Base-by-base conservation (phyloP, 2,113 vertebrate species). In the Cygnus buccinator region DNA sequence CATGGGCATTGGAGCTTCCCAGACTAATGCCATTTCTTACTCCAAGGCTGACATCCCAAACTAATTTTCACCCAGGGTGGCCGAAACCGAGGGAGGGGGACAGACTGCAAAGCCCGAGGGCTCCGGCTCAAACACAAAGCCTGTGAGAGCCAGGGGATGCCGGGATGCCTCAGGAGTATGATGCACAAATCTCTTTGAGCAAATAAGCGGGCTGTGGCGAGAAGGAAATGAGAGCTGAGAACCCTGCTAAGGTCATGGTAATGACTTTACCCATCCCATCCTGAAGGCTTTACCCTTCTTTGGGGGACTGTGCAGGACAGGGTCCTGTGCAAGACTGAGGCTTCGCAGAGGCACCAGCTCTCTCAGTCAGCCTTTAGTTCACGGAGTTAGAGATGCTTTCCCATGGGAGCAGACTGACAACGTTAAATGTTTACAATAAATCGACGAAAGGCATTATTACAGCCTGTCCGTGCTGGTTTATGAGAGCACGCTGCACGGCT, bases 361-460 rank as follows among this genome's bases (percentile, higher is more conserved):
- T 35, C 59, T 50, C 75, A 37, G 35, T 10, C 52, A 58, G 67
- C 17, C 48, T 58, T 26, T 20, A 79, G 29, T 63, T 86, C 23
- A 1, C 0, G 0, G 59, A 11, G 7, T 13, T 2, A 4, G 54
- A 48, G 57, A 28, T 44, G 72, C 59, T 71, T 58, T 79, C 59
- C n/a, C 14, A 0, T 20, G 63, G 68, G 41, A 77, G 44, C 79
- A 43, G 50, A 4, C 71, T 33, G 83, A 28, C 55, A 31, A 9
- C 74, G 50, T 89, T 21, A 83, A 94, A 94, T 67, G 75, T 74
- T 62, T 39, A 31, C 83, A 55, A 10, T 54, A 57, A 66, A 70
- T 71, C 0, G 0, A n/a, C 74, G 5, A 5, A 17, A 82, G 62
- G 33, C 0, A 0, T 79, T 85, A 39, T 85, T 82, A 10, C 44